Percentiles rank a stretch among this genome's conserved stretches.
Evolutionary conservation across 2,888 invertebrate species (phyloP).

Genomic region (Microctonus aethiopoides): DNA sequence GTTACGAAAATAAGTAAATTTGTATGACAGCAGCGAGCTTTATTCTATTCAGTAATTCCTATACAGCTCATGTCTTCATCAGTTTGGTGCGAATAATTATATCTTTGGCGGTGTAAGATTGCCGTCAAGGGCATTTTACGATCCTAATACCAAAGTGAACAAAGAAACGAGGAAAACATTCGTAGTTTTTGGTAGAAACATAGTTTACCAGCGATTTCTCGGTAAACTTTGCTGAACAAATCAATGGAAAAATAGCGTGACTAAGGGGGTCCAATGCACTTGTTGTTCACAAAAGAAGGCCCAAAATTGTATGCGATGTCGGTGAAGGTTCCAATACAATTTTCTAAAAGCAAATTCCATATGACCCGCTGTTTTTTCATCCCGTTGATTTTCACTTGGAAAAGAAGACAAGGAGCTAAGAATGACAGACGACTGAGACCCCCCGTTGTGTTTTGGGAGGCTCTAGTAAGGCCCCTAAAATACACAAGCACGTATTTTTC

Average conservation of each 20-base stretch:
- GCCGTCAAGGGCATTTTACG: neutral
- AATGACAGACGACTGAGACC: conserved; percentile 35
- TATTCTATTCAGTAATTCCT: neutral
- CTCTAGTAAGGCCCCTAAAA: conserved; percentile 39
- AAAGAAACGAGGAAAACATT: conserved; percentile 8
- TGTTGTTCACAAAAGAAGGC: conserved; percentile 47
- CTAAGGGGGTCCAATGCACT: conserved; percentile 44
- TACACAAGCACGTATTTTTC: conserved; percentile 49
- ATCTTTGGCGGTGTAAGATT: neutral
- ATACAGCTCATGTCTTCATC: neutral
- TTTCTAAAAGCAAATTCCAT: neutral
- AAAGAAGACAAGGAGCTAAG: conserved; percentile 10
- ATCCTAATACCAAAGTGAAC: neutral
- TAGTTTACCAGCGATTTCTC: conserved; percentile 39
- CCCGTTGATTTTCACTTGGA: conserved; percentile 5
- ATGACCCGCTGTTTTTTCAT: neutral
- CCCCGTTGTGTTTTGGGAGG: conserved; percentile 44
- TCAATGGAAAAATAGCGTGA: conserved; percentile 39
- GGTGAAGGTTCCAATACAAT: conserved; percentile 11
- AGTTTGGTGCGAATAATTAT: neutral
- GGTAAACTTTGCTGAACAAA: conserved; percentile 36
- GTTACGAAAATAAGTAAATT: neutral
- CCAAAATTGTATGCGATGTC: neutral
- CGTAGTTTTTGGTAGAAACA: conserved; percentile 25
- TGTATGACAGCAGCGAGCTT: neutral